phyloP scores from a whole-genome alignment of 1,140 invertebrate genomes.

The Drosophila neocordata region DNA sequence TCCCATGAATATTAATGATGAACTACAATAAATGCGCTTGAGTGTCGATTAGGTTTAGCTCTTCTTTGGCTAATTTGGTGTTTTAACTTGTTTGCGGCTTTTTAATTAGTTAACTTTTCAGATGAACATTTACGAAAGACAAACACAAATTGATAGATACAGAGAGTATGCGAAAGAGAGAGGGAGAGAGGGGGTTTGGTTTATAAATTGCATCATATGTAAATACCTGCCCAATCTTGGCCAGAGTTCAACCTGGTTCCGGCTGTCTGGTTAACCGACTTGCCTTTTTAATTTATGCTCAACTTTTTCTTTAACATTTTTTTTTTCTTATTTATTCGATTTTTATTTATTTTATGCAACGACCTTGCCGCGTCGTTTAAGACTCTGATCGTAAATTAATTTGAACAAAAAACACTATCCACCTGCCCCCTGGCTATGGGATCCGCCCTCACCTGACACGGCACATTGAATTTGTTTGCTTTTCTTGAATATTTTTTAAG shows the following conservation, averaged over 20 bases:
- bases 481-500: slow-evolving; percentile 6
- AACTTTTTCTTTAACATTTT: slow-evolving; percentile 26
- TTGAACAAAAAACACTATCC: slow-evolving; percentile 38
- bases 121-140: background rate
- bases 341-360: slow-evolving; percentile 80
- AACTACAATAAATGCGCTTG: slow-evolving; percentile 32
- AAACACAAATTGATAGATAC: too few relatives aligned
- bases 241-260: slow-evolving; percentile 60
- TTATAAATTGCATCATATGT: slow-evolving; percentile 6
- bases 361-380: slow-evolving; percentile 71
- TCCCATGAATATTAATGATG: slow-evolving; percentile 49
- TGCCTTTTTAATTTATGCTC: slow-evolving; percentile 60
- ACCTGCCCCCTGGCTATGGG: slow-evolving; percentile 10
- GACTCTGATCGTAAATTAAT: slow-evolving; percentile 46
- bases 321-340: slow-evolving; percentile 64
- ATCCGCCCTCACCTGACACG: slow-evolving; percentile 41
- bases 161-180: background rate
- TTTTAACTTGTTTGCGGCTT: slow-evolving; percentile 39
- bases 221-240: slow-evolving; percentile 6
- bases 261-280: slow-evolving; percentile 41
- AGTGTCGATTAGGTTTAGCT: slow-evolving; percentile 46
- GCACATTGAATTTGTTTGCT: background rate
- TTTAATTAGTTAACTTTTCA: slow-evolving; percentile 47
- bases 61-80: slow-evolving; percentile 38
- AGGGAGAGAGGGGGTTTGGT: slow-evolving; percentile 14